These are phyloP conservation scores for Aramus guarauna DNA, from an alignment of 2,113 vertebrate genomes.

Conservation along the genomic window DNA sequence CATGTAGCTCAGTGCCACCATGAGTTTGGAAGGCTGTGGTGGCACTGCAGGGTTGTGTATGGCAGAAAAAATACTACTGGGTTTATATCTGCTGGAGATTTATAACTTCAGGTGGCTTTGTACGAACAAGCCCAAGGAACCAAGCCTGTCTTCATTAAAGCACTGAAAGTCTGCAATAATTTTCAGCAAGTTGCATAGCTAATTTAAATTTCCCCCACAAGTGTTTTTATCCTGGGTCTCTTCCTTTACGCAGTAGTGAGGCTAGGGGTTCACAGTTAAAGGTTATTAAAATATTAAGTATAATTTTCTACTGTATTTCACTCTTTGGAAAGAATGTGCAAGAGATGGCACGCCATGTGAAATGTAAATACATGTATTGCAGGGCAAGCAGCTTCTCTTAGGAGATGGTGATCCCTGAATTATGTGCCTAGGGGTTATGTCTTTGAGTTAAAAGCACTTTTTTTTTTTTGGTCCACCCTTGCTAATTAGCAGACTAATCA, in stretches of 20 bases:
- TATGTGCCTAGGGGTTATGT: not conserved
- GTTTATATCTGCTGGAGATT: not conserved
- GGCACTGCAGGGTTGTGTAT: not conserved
- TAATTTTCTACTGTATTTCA: slow-evolving; percentile 45
- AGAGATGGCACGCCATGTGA: not conserved
- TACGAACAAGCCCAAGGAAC: not conserved
- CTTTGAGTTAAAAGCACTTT: not conserved
- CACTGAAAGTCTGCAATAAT: not conserved
- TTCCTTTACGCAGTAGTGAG: not conserved
- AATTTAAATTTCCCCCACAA: not conserved
- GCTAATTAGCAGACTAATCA: slow-evolving; percentile 34
- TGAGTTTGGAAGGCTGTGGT: not conserved
- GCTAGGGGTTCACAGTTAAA: not conserved
- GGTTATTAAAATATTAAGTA: slow-evolving; percentile 54
- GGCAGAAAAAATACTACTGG: not conserved
- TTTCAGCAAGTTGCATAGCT: not conserved
- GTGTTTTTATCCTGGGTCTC: not conserved
- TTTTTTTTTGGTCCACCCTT: slow-evolving; percentile 15
- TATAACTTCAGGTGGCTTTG: not conserved
- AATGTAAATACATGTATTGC: not conserved
- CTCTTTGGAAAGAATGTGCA: not conserved
- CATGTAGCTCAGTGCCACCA: not conserved
- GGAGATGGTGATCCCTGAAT: slow-evolving; percentile 29
- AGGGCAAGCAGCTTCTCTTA: slow-evolving; percentile 12
- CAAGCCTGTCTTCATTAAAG: not conserved